These are phyloP conservation scores for Pandemis corylana DNA, from an alignment of 2,888 invertebrate genomes.

Conservation along the genomic window DNA sequence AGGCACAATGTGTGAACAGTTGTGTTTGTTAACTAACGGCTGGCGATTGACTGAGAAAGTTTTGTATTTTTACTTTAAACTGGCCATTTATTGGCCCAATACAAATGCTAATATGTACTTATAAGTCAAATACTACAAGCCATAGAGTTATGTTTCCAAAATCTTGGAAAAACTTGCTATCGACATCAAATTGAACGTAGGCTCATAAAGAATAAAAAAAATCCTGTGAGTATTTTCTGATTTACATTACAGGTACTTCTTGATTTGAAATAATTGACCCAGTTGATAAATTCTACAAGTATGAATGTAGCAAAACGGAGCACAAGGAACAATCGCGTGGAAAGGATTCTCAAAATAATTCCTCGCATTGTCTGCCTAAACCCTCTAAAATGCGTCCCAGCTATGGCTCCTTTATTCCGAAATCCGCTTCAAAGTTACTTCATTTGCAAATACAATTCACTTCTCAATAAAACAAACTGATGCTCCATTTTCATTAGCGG, in stretches of 20 bases:
- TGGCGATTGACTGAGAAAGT: background rate
- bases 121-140: background rate
- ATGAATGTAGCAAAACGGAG: background rate
- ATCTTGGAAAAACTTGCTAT: no score
- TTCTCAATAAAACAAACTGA: background rate
- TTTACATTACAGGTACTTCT: no score
- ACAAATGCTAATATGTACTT: no score
- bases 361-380: background rate
- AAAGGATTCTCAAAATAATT: background rate
- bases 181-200: no score
- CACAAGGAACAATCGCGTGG: background rate
- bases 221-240: no score
- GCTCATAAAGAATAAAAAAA: no score
- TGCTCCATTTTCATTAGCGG: slow-evolving; percentile 13
- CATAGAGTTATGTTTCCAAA: no score
- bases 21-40: slow-evolving; percentile 10
- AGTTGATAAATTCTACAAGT: background rate
- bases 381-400: background rate
- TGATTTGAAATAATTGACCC: no score
- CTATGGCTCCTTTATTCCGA: background rate
- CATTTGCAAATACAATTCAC: slow-evolving; percentile 10
- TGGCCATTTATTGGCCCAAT: no score
- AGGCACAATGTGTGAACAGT: slow-evolving; percentile 53
- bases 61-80: background rate
- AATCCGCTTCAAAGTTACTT: slow-evolving; percentile 7